Base-by-base conservation (phyloP, 2,797 vertebrate species). In the Gymnothorax javanicus region DNA sequence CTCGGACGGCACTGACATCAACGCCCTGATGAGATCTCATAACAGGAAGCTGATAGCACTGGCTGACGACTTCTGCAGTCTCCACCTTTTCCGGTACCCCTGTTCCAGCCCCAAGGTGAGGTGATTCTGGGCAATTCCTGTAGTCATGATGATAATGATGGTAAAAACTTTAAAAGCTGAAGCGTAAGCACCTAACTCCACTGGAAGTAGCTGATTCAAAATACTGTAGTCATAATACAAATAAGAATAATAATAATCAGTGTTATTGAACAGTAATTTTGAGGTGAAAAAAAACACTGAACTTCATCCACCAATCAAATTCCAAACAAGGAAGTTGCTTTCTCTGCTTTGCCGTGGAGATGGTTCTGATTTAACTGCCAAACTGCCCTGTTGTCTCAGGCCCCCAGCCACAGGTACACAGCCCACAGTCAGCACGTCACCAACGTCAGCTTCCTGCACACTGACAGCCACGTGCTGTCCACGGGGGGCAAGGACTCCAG, bases 1-100 rank as follows among this genome's bases (percentile, higher is more conserved):
- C n/a, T 99, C 98, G 0, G 98, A 99, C 7, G 98, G 98, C 56
- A 99, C 98, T 2, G 98, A 99, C 90, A 99, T 99, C 95, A 99
- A 99, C 20, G 98, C 98, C 7, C 95, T 99, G 92, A 95, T 98
- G 64, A 94, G 98, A 75, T 98, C 98, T 87, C 98, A 96, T 93
- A 97, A 96, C 88, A 95, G 97, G 88, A 98, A 97, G 90, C 98
- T 99, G 89, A 97, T 99, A 25, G 98, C 98, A 64, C 94, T 99
- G 86, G 98, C 98, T 6, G 98, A 99, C 85, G 98, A 99, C 92
- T 99, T 99, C 93, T 99, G 98, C 93, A 99, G 99, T 94, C 98
- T 99, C 88, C 98, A 99, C 89, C 96, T 99, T 90, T 99, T 99
- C 92, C 95, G 97, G 88, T 99, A 99, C 92, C 98, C 98, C 50